Evolutionary conservation across 2,113 vertebrate genomes (phyloP).

Genomic region (Rhagologus leucostigma): DNA sequence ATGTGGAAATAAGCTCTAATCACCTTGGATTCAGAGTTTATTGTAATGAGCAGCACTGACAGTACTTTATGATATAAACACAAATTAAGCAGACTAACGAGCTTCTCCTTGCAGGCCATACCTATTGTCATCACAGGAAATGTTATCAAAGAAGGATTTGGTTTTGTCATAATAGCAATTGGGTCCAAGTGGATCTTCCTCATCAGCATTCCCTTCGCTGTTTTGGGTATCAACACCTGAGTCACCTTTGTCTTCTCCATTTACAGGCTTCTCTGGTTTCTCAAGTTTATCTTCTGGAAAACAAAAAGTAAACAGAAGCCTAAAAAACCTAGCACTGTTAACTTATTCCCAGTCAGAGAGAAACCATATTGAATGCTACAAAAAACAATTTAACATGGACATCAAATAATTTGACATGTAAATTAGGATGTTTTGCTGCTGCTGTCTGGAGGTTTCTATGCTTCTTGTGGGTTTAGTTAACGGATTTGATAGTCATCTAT

Average conservation of each 20-base stretch:
- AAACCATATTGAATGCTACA: neutral
- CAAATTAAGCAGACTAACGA: neutral
- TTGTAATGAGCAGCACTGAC: neutral
- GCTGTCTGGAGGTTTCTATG: neutral
- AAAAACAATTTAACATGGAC: neutral
- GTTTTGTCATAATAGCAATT: constrained; percentile 96
- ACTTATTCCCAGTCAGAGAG: neutral
- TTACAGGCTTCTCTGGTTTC: constrained; percentile 84
- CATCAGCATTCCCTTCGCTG: constrained; percentile 85
- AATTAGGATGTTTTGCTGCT: neutral
- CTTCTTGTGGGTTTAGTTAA: neutral
- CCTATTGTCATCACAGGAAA: constrained; percentile 93
- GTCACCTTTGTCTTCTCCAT: constrained; percentile 92
- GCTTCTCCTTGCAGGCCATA: constrained; percentile 47
- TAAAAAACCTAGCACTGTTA: neutral
- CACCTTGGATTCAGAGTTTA: neutral
- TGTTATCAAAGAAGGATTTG: constrained; percentile 98
- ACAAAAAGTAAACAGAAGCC: neutral
- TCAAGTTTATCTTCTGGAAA: constrained; percentile 87
- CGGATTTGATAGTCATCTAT: accelerated
- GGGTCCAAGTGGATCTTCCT: constrained; percentile 85
- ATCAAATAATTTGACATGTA: neutral
- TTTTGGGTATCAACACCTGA: constrained; percentile 84
- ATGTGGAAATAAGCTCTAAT: neutral
- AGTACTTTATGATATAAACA: neutral